Base-by-base conservation (phyloP, 1,140 invertebrate genomes). In the Trachelipus rathkii region DNA sequence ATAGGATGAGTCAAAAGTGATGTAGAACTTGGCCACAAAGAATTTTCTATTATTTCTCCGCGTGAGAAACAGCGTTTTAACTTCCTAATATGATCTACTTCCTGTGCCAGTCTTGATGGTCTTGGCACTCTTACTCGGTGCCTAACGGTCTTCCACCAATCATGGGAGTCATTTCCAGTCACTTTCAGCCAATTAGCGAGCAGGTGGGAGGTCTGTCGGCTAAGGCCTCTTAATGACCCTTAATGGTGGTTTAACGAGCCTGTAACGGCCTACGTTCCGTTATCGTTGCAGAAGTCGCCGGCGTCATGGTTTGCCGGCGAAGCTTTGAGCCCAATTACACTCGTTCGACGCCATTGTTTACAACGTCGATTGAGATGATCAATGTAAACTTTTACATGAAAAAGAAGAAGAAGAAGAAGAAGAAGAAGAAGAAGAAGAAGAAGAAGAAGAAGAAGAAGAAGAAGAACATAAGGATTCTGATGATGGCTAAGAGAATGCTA, bases 101-200 rank as follows among this genome's bases (percentile, higher is more conserved):
- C 50, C 50, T 60, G 50, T 60, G 50, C 50, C 50, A 15, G 11
- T 60, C 8, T 60, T 19, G 11, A 19, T 15, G 50, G 11, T 15
- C 50, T 60, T 60, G 50, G 50, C 50, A 19, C 50, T 60, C 50
- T 60, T 19, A 60, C 11, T 60, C 19, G 11, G 50, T 19, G 11
- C 50, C 19, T 60, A 60, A 19, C 11, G 50, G 50, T 19, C 11
- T 19, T 60, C 50, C 50, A 60, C 50, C 50, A 60, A 60, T 60
- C 50, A 60, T 60, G 19, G 50, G 50, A 2, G 50, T 60, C 50
- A 60, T 60, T 60, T 60, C 50, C 50, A 60, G 50, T 13, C 50
- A 60, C 50, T 60, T 60, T 19, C 50, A 60, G 50, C 50, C 50
- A 60, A 60, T 60, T 60, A 60, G 50, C 50, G 50, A 60, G 50